Base-by-base conservation (phyloP, 2,113 vertebrate genomes). In the Anarrhichthys ocellatus region DNA sequence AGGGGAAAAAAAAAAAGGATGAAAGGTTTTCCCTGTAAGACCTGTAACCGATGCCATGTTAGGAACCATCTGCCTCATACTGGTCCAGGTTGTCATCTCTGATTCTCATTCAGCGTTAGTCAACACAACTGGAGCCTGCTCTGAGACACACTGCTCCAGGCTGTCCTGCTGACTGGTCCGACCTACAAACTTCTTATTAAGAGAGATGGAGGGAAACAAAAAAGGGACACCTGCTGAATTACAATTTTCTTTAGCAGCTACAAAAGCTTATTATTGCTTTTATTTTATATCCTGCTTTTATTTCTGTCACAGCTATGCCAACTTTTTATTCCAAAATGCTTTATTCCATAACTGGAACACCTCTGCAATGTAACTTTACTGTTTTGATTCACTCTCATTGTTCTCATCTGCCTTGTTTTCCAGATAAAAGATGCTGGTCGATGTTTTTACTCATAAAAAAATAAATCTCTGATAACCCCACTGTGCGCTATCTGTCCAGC, bases 31-130 rank as follows among this genome's bases (percentile, higher is more conserved):
- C 94, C 94, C 94, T 95, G 94, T 95, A 91, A 95, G 94, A 96
- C 93, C 95, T 97, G 95, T 96, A 97, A 98, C 95, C 95, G 96
- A 97, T 96, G 96, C 96, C 96, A 94, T 93, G 95, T 97, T 96
- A 96, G 95, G 95, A 96, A 95, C 96, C 96, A 97, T 96, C 97
- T 97, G 97, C 95, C 94, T 97, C 94, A 91, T 92, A 96, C 96
- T 96, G 96, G 96, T 97, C 95, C 94, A 89, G 95, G 95, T 96
- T 97, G 97, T 97, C 96, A 96, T 96, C 95, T 95, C 95, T 94
- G 95, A 97, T 97, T 97, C 92, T 96, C 96, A 96, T 96, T 93
- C 96, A 95, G 95, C 88, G 92, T 95, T 96, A 97, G 93, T 92
- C 94, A 96, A 95, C 96, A 95, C 93, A 96, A 95, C 92, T 93